Percentiles rank a stretch among this genome's conserved stretches.
phyloP scores from a whole-genome alignment of 2,888 invertebrate species.

The Andrena bicolor region DNA sequence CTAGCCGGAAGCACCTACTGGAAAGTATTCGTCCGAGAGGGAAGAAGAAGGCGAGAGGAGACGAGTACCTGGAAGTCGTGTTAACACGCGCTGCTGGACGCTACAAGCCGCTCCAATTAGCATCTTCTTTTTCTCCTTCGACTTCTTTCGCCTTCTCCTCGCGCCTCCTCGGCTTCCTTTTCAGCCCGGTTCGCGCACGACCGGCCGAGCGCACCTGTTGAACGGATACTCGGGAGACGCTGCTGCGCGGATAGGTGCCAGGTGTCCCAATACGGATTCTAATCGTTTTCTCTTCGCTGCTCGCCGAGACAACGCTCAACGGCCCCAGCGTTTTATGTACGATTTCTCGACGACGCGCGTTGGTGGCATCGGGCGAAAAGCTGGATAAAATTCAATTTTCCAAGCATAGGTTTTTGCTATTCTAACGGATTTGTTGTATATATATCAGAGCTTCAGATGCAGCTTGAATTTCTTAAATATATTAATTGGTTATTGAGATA shows the following conservation, averaged over 20 bases:
- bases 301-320: slow-evolving; percentile 8
- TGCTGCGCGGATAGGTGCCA: slow-evolving; percentile 39
- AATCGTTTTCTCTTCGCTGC: slow-evolving; percentile 43
- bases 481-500: too few relatives aligned
- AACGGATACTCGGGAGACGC: slow-evolving; percentile 55
- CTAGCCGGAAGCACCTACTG: slow-evolving; percentile 73
- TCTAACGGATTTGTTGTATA: too few relatives aligned
- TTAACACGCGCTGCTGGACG: slow-evolving; percentile 76
- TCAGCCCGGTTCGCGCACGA: slow-evolving; percentile 54
- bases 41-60: slow-evolving; percentile 53
- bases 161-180: slow-evolving; percentile 67
- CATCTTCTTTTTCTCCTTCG: slow-evolving; percentile 75
- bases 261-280: slow-evolving; percentile 60
- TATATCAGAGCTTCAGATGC: too few relatives aligned
- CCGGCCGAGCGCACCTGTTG: slow-evolving; percentile 70
- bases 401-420: too few relatives aligned
- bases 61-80: slow-evolving; percentile 75
- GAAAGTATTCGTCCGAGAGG: slow-evolving; percentile 63
- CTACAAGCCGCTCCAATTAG: slow-evolving; percentile 81
- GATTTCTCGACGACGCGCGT: too few relatives aligned
- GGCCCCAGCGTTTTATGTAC: background rate
- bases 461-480: too few relatives aligned
- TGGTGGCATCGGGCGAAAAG: too few relatives aligned
- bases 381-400: too few relatives aligned
- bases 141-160: slow-evolving; percentile 64